Conservation (phyloP, 2,797 vertebrate genomes). For the Syngnathus acus region DNA sequence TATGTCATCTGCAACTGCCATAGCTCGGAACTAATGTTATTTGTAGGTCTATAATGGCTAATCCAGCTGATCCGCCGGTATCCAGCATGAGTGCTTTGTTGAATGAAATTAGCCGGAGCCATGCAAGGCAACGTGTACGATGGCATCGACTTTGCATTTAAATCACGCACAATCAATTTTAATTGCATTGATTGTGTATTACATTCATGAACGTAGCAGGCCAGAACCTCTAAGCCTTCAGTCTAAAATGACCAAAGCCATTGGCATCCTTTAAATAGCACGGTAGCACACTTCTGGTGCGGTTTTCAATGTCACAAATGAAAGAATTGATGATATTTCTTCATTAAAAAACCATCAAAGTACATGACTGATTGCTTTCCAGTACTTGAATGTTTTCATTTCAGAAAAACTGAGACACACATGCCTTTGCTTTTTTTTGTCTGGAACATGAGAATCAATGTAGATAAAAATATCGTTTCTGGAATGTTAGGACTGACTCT, state of each 20-base stretch:
- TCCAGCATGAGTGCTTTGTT: conserved; percentile 30
- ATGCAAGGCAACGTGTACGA: conserved; percentile 19
- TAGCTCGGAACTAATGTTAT: conserved; percentile 26
- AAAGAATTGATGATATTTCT: not conserved
- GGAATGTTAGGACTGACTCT: not conserved
- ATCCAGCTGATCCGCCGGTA: conserved; percentile 43
- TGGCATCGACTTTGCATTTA: not conserved
- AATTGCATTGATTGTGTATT: not conserved
- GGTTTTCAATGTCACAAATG: not conserved
- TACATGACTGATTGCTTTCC: not conserved
- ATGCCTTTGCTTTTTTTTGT: not conserved
- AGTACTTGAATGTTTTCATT: not conserved
- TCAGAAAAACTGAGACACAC: not conserved
- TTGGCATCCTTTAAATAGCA: not conserved
- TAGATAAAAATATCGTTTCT: not conserved
- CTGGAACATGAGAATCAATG: not conserved
- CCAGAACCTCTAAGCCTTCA: not conserved
- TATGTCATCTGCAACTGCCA: conserved; percentile 31
- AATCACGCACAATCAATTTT: not conserved
- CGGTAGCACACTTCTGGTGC: no score
- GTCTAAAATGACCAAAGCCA: not conserved
- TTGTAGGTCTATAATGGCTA: conserved; percentile 50
- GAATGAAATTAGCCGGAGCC: conserved; percentile 34
- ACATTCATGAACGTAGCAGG: not conserved
- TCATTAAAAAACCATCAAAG: conserved; percentile 1